Evolutionary conservation across 2,888 invertebrate genomes (phyloP).

Genomic region (Brenthis hecate): DNA sequence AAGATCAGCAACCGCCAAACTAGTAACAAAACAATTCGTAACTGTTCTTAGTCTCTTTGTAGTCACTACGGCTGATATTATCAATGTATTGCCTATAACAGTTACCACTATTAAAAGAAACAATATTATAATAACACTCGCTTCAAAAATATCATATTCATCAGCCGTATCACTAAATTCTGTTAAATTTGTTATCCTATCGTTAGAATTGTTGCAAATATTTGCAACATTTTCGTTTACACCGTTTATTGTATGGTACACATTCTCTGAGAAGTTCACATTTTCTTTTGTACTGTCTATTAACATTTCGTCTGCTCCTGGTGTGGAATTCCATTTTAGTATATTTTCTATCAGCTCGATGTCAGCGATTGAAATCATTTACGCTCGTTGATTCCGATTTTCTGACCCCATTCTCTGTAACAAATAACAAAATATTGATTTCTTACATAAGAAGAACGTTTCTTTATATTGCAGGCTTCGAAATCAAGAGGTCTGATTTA

Average conservation of each 20-base stretch:
- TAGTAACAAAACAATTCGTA: constrained; percentile 97
- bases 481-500: too few relatives aligned
- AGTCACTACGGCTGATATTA: constrained; percentile 94
- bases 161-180: constrained; percentile 40
- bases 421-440: constrained; percentile 34
- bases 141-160: constrained; percentile 73
- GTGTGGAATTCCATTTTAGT: constrained; percentile 67
- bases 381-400: constrained; percentile 40
- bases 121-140: constrained; percentile 84
- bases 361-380: constrained; percentile 65
- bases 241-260: constrained; percentile 56
- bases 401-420: constrained; percentile 46
- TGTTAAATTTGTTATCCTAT: constrained; percentile 42
- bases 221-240: constrained; percentile 43
- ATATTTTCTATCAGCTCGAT: constrained; percentile 49
- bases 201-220: constrained; percentile 31
- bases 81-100: constrained; percentile 93
- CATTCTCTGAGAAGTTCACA: constrained; percentile 54
- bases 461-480: too few relatives aligned
- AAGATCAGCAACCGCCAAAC: constrained; percentile 95
- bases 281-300: constrained; percentile 62
- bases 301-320: constrained; percentile 52
- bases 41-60: constrained; percentile 94
- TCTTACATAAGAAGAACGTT: background rate
- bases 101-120: constrained; percentile 87